Evolutionary conservation across 92 coral and sea anemone genomes (phyloP).

Genomic region (Paramuricea clavata): DNA sequence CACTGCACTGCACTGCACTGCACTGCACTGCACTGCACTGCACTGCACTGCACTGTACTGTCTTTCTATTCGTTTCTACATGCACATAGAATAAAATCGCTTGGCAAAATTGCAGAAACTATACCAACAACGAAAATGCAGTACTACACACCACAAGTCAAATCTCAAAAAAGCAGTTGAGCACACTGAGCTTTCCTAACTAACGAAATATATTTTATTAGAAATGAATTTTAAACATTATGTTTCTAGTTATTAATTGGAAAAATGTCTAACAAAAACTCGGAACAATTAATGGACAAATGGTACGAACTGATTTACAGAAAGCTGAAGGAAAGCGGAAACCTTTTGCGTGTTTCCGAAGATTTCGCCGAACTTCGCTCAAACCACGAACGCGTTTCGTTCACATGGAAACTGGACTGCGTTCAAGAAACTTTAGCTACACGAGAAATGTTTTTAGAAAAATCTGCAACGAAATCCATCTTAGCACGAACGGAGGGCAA

Average conservation of each 20-base stretch:
- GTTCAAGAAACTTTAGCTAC: slow-evolving; percentile 71
- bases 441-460: slow-evolving; percentile 62
- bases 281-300: slow-evolving; percentile 32
- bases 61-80: too few relatives aligned
- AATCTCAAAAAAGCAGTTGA: not conserved
- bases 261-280: slow-evolving; percentile 11
- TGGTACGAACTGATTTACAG: slow-evolving; percentile 73
- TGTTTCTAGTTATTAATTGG: not conserved
- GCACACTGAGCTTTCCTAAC: not conserved
- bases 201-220: not conserved
- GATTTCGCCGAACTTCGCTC: slow-evolving; percentile 75
- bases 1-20: too few relatives aligned
- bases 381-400: slow-evolving; percentile 79
- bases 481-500: slow-evolving; percentile 83
- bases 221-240: not conserved
- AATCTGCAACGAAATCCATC: slow-evolving; percentile 72
- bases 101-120: too few relatives aligned
- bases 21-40: too few relatives aligned
- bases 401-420: slow-evolving; percentile 70
- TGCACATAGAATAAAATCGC: too few relatives aligned
- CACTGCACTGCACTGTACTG: too few relatives aligned
- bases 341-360: slow-evolving; percentile 72
- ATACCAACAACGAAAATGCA: too few relatives aligned
- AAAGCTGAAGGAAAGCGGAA: slow-evolving; percentile 65
- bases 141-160: too few relatives aligned